phyloP scores from a whole-genome alignment of 2,113 vertebrate genomes.

The Pristiophorus japonicus region DNA sequence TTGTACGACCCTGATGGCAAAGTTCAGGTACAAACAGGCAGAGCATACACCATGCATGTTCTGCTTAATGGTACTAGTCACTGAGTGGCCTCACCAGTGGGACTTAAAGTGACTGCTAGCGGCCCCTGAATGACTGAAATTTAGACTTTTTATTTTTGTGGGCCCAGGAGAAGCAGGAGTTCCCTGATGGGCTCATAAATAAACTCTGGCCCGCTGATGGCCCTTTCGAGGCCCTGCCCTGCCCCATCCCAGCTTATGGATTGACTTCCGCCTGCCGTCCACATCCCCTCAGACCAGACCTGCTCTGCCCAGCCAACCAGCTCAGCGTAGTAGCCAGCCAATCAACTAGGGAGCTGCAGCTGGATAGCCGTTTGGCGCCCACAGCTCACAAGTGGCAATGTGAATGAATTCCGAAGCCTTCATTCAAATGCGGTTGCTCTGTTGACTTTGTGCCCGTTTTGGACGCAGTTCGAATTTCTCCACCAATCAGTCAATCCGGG shows the following conservation, averaged over 20 bases:
- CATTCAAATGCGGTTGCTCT: no score
- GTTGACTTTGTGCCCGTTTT: neutral
- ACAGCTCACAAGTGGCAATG: neutral
- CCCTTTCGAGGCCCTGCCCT: neutral
- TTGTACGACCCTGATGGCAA: neutral
- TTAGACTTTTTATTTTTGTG: neutral
- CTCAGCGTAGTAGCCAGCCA: neutral
- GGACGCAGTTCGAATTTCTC: neutral
- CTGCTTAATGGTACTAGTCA: neutral
- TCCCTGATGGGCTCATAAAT: neutral
- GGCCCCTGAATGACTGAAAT: neutral
- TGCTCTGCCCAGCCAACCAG: no score
- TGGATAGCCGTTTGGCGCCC: neutral
- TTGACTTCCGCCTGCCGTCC: no score
- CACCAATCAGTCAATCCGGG: neutral
- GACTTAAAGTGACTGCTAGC: neutral
- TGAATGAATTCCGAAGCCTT: neutral
- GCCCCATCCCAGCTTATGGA: no score
- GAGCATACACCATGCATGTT: neutral
- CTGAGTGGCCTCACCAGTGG: no score
- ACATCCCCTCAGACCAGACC: neutral
- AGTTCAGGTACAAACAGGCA: neutral
- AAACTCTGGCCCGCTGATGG: neutral
- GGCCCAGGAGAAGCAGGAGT: neutral
- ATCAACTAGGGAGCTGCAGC: neutral